Evolutionary conservation across 2,797 vertebrate species (phyloP), one percentile per base, ranked within the genome.

Genomic region (Bovichtus diacanthus): DNA sequence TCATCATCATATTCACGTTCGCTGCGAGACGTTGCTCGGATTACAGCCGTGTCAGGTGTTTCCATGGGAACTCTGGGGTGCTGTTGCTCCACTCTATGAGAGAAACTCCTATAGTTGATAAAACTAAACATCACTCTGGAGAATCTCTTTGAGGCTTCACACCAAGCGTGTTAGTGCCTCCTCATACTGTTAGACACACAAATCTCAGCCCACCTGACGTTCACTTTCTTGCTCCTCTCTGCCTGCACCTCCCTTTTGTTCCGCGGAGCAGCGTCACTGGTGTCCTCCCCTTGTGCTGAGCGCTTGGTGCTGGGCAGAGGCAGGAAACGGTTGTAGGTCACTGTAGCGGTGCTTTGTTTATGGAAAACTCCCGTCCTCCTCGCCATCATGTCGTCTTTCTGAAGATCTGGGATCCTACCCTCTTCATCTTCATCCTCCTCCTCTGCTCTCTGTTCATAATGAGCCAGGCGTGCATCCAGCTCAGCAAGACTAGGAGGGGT

Each of bases 381-480:
- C 27, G 95, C 93, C 93, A 96, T 89, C 96, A 97, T 96, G 87
- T 97, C 96, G 44, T 97, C 96, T 87, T 96, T 97, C 76, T 90
- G 91, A 56, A 95, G 59, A 76, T 97, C 95, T 7, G 95, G 96
- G 36, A 93, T 85, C 43, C 12, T 90, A 55, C 76, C 86, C 8
- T 89, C 82, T 27, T 93, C 88, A 38, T 96, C 95, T 59, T 90
- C 88, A 0, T 93, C 90, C 9, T 86, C 92, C 13, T 94, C 90
- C 15, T 91, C 88, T 46, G 91, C 58, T 6, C 88, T 88, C 70
- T 10, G 68, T 78, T 87, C 85, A 31, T 93, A 94, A 76, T 87
- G 92, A 77, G 90, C 93, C 29, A 95, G 83, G 43, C 81, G 43
- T n/a, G 89, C 83, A 39, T 95, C 94, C 31, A 94, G 69, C 74